These are phyloP conservation scores for Drosophila biarmipes DNA, from an alignment of 1,140 invertebrate genomes.

Conservation along the genomic window DNA sequence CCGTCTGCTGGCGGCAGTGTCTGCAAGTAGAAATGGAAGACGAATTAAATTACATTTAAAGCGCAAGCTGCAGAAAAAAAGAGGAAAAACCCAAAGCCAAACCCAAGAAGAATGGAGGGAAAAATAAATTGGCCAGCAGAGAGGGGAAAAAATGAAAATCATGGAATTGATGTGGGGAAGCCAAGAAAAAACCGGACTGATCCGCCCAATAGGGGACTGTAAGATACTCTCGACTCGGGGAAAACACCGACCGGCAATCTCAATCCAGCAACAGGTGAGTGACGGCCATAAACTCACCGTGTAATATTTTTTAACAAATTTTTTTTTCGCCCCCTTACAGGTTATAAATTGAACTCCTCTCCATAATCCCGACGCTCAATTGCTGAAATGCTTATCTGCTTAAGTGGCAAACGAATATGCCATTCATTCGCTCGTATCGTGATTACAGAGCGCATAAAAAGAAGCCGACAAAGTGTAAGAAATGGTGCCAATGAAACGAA, in stretches of 20 bases:
- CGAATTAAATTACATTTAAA: constrained; percentile 84
- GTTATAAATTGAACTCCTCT: constrained; percentile 28
- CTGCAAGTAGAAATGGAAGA: constrained; percentile 75
- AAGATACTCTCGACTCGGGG: constrained; percentile 19
- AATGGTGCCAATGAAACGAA: constrained; percentile 66
- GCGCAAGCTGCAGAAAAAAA: constrained; percentile 42
- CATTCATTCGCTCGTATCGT: constrained; percentile 61
- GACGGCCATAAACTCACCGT: background rate
- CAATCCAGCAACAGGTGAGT: constrained; percentile 11
- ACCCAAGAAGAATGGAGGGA: constrained; percentile 25
- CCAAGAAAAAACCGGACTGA: constrained; percentile 8
- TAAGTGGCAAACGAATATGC: constrained; percentile 70
- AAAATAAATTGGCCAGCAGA: constrained; percentile 44
- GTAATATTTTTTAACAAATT: constrained; percentile 31
- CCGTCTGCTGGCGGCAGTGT: constrained; percentile 74
- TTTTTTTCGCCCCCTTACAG: constrained; percentile 26
- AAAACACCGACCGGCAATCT: background rate
- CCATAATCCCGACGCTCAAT: constrained; percentile 33
- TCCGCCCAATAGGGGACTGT: background rate
- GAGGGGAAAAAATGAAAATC: constrained; percentile 29
- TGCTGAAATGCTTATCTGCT: constrained; percentile 43
- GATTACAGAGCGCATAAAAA: constrained; percentile 56
- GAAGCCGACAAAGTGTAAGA: constrained; percentile 70
- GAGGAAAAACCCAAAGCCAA: background rate
- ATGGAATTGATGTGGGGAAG: constrained; percentile 47